Evolutionary conservation across 2,113 vertebrate genomes (phyloP).

Genomic region (Gallinago paraguaiae): DNA sequence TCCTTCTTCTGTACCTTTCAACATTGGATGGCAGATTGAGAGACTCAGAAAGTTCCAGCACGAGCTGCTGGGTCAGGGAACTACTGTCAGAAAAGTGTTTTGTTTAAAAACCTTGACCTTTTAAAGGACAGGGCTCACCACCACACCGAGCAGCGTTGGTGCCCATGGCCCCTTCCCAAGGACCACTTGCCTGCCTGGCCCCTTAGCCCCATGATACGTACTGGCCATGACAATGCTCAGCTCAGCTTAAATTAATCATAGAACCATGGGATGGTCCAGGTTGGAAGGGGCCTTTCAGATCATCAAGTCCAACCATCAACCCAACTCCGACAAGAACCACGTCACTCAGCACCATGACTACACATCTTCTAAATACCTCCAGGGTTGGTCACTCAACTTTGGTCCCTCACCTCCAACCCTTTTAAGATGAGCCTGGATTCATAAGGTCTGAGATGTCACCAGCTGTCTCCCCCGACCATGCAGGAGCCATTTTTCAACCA

Average conservation of each 20-base stretch:
- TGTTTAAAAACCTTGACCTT: neutral
- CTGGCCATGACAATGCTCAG: neutral
- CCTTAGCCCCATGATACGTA: rapidly evolving
- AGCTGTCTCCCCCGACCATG: rapidly evolving
- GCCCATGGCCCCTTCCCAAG: neutral
- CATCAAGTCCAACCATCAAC: neutral
- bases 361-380: neutral
- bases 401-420: neutral
- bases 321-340: neutral
- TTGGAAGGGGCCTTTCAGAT: neutral
- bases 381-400: neutral
- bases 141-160: neutral
- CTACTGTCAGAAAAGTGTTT: neutral
- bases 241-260: neutral
- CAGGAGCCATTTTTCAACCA: rapidly evolving
- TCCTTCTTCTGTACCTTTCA: neutral
- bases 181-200: neutral
- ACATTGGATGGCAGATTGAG: rapidly evolving
- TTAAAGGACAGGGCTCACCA: neutral
- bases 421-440: neutral
- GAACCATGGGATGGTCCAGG: neutral
- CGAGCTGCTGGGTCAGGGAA: neutral
- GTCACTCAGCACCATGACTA: neutral
- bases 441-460: neutral
- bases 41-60: neutral